Evolutionary conservation across 2,113 vertebrate species (phyloP).

Genomic region (Raja brachyura): DNA sequence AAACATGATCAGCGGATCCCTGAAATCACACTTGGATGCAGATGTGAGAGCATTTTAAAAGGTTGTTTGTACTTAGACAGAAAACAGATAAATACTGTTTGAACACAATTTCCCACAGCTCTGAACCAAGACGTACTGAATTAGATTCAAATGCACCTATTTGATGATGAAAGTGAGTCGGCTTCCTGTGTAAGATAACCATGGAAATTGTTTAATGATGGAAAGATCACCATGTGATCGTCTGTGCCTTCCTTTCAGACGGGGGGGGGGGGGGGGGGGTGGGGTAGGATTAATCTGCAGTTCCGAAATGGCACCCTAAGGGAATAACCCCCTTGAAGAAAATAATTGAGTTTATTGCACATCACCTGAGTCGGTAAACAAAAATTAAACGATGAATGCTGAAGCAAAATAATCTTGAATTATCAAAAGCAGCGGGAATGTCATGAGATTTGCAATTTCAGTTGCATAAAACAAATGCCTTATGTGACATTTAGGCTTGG

Average conservation of each 20-base stretch:
- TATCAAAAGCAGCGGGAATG: constrained; percentile 16
- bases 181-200: background rate
- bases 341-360: constrained; percentile 12
- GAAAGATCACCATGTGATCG: background rate
- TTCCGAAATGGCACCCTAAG: background rate
- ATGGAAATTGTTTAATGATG: constrained; percentile 10
- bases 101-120: constrained; percentile 16
- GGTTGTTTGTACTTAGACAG: constrained; percentile 17
- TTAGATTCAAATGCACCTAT: background rate
- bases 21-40: background rate
- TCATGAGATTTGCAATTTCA: background rate
- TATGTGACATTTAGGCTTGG: constrained; percentile 24
- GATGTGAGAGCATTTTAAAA: background rate
- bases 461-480: background rate
- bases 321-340: constrained; percentile 22
- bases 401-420: constrained; percentile 27
- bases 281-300: background rate
- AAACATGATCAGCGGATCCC: background rate
- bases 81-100: background rate
- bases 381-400: background rate
- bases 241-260: background rate
- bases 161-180: background rate
- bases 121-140: background rate
- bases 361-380: background rate
- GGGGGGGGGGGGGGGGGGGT: background rate